Percentiles rank a stretch among this genome's conserved stretches.
Conservation (phyloP, 2,113 vertebrate genomes). For the Tauraco erythrolophus region DNA sequence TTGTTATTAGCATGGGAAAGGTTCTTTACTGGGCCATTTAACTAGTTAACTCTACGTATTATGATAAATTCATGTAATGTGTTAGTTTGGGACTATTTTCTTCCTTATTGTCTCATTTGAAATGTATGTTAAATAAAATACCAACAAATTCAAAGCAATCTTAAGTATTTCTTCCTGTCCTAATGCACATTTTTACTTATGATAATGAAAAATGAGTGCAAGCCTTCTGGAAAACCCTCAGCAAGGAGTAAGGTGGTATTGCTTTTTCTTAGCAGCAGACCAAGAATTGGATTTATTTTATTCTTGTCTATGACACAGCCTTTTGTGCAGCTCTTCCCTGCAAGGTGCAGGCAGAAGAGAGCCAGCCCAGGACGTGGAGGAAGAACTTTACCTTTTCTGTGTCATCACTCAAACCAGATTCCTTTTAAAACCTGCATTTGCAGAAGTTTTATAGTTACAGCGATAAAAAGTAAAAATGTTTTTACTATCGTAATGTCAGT, state of each 20-base stretch:
- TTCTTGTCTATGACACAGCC: neutral
- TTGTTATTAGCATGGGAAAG: neutral
- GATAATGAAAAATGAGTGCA: neutral
- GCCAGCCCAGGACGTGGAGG: too few species aligned
- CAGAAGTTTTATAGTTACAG: neutral
- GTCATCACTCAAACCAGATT: neutral
- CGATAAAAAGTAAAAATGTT: neutral
- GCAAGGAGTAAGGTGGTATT: neutral
- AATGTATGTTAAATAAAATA: neutral
- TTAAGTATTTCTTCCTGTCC: neutral
- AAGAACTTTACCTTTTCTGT: neutral
- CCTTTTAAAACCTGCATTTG: conserved; percentile 2
- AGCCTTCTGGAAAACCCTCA: neutral
- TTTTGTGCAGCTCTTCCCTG: neutral
- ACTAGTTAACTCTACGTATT: neutral
- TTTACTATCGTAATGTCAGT: neutral
- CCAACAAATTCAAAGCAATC: neutral
- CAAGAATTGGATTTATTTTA: neutral
- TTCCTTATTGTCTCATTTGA: neutral
- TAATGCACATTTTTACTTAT: neutral
- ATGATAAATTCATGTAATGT: neutral
- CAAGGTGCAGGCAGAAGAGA: neutral
- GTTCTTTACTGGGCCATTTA: neutral
- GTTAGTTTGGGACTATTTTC: neutral
- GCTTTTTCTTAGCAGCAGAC: neutral